Evolutionary conservation across 2,113 vertebrate genomes (phyloP), one percentile per base, ranked within the genome.

Genomic region (Lagenorhynchus albirostris): DNA sequence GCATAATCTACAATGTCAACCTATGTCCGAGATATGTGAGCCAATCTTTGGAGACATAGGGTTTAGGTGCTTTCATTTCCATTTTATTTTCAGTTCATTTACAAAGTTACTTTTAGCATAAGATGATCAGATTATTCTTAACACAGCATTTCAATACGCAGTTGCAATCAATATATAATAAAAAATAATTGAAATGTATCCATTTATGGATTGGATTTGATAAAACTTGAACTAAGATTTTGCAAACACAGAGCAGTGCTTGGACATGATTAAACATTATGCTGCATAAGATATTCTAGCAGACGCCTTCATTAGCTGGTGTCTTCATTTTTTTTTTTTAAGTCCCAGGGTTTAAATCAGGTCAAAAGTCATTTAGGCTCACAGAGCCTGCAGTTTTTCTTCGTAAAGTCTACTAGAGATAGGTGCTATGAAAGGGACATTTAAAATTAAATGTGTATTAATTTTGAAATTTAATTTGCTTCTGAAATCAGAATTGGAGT

Each of bases 391-490:
- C 8, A 62, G 5, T n/a, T 91, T 95, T 95, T 94, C 8, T 76
- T 44, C 63, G 5, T 71, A 67, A 96, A n/a, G 26, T 53, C 20
- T 86, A 17, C 47, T 29, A n/a, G 26, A 60, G 18, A 44, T 21
- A 82, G n/a, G 36, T 79, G n/a, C 23, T 73, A n/a, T 13, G n/a
- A 70, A 85, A 82, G 26, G n/a, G 17, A 65, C 31, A 38, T 33
- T 79, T 17, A 60, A 81, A 91, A 89, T 84, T 55, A 81, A 94
- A 81, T 62, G 58, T 93, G 23, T 77, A 92, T 93, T 92, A 74
- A 89, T 80, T 95, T 91, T 94, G 29, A 95, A 89, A 55, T 79
- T 63, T 41, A 67, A n/a, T 74, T 94, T 83, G n/a, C 36, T 65
- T 73, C 65, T 87, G 33, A 94, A 92, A 91, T 70, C 6, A 76